Conservation (phyloP, 37 sponge, comb jelly and placozoan genomes). For the Theonella swinhoei region DNA sequence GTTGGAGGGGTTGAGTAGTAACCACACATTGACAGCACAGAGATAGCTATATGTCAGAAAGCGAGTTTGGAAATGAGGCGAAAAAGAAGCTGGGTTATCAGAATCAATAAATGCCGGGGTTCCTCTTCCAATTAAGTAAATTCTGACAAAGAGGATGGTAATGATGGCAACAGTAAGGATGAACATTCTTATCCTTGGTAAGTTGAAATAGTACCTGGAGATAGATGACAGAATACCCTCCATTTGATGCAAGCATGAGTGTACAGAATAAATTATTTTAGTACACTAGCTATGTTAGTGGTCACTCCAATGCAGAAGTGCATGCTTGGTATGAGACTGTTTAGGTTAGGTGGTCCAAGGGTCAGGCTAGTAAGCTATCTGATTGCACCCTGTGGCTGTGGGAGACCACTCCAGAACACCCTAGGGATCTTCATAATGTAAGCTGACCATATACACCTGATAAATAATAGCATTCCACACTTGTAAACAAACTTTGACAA, state of each 20-base stretch:
- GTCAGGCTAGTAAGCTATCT: constrained; percentile 45
- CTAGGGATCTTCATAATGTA: not conserved
- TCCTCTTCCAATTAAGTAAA: constrained; percentile 48
- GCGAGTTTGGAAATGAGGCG: constrained; percentile 44
- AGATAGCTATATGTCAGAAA: constrained; percentile 81
- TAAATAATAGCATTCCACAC: not conserved
- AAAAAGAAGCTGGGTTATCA: constrained; percentile 90
- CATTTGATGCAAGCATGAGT: too few relatives aligned
- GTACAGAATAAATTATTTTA: too few relatives aligned
- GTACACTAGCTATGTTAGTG: too few relatives aligned
- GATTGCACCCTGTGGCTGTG: constrained; percentile 47
- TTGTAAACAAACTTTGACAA: not conserved
- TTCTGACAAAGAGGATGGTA: constrained; percentile 37
- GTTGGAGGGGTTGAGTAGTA: constrained; percentile 75
- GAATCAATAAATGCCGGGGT: constrained; percentile 73
- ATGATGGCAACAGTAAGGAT: constrained; percentile 2
- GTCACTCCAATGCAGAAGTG: too few relatives aligned
- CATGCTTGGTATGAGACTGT: too few relatives aligned
- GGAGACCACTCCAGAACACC: too few relatives aligned
- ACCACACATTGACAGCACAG: constrained; percentile 65
- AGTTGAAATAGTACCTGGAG: too few relatives aligned
- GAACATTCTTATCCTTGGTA: constrained; percentile 1
- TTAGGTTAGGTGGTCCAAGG: constrained; percentile 69
- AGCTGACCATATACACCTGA: too few relatives aligned
- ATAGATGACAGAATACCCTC: too few relatives aligned